Conservation (phyloP, 2,888 invertebrate species). For the Fragum whitleyi region DNA sequence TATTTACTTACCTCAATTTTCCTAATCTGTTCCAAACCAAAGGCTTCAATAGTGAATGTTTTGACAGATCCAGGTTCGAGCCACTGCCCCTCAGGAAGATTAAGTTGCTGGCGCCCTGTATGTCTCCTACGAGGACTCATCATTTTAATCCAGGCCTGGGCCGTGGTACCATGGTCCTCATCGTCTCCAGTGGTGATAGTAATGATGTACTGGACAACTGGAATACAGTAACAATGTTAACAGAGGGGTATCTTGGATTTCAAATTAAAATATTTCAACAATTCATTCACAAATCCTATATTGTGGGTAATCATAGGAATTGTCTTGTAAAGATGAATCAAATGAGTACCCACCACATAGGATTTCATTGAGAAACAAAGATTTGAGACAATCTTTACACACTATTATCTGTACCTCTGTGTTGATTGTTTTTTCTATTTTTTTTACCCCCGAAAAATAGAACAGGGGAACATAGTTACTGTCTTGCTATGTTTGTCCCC, state of each 20-base stretch:
- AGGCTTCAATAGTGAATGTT: slow-evolving; percentile 18
- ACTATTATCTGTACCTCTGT: too few species aligned
- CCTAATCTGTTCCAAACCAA: slow-evolving; percentile 19
- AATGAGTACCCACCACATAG: too few species aligned
- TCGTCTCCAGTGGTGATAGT: slow-evolving; percentile 13
- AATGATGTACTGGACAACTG: slow-evolving; percentile 5
- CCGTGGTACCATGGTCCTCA: slow-evolving; percentile 11
- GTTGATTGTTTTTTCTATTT: neutral
- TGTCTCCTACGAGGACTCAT: slow-evolving; percentile 23
- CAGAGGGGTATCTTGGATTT: too few species aligned
- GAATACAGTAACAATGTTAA: neutral
- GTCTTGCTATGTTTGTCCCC: too few species aligned
- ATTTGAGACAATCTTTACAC: too few species aligned
- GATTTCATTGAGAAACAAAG: too few species aligned
- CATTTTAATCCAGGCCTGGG: slow-evolving; percentile 19
- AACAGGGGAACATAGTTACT: too few species aligned
- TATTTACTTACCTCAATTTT: slow-evolving; percentile 14
- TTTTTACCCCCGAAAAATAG: neutral
- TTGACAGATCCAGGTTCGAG: slow-evolving; percentile 11
- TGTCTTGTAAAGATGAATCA: too few species aligned
- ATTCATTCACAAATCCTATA: too few species aligned
- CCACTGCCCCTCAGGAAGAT: neutral
- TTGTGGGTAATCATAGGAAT: neutral
- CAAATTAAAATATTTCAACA: too few species aligned
- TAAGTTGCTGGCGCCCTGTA: slow-evolving; percentile 18